Conservation (phyloP, 2,888 invertebrate species). For the Tenthredo scrophulariae region DNA sequence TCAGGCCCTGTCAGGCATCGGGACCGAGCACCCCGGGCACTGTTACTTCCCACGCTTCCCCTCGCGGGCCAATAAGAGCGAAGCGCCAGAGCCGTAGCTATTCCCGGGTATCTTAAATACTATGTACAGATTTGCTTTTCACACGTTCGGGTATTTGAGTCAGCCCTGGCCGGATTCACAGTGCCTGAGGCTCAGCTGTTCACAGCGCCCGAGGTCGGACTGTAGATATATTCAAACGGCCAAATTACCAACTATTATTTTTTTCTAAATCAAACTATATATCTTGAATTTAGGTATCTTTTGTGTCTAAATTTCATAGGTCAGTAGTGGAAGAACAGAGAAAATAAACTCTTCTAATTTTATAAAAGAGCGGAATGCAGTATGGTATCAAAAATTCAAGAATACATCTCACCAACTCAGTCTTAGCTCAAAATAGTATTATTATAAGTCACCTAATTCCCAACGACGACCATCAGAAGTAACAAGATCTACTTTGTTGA, state of each 20-base stretch:
- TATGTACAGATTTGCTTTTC: too few species aligned
- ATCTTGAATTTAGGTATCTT: neutral
- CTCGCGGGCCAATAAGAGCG: too few species aligned
- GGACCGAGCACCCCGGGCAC: too few species aligned
- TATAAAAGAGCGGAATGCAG: neutral
- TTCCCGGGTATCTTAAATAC: too few species aligned
- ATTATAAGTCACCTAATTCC: conserved; percentile 69
- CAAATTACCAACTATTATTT: neutral
- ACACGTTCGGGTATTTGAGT: too few species aligned
- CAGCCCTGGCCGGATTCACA: too few species aligned
- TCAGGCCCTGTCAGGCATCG: too few species aligned
- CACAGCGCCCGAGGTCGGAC: too few species aligned
- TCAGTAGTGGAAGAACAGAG: neutral
- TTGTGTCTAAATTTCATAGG: neutral
- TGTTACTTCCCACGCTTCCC: too few species aligned
- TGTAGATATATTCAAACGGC: neutral
- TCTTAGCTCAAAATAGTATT: neutral
- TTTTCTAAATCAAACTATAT: neutral
- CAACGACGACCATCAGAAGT: conserved; percentile 78
- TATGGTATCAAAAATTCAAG: neutral
- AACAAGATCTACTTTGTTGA: conserved; percentile 87
- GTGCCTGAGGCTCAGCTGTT: too few species aligned
- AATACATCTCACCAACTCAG: neutral
- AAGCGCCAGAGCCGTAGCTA: too few species aligned
- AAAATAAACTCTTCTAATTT: conserved; percentile 45